Evolutionary conservation across 1,140 invertebrate species (phyloP), one percentile per base, ranked within the genome.

Genomic region (Scaptomyza montana): DNA sequence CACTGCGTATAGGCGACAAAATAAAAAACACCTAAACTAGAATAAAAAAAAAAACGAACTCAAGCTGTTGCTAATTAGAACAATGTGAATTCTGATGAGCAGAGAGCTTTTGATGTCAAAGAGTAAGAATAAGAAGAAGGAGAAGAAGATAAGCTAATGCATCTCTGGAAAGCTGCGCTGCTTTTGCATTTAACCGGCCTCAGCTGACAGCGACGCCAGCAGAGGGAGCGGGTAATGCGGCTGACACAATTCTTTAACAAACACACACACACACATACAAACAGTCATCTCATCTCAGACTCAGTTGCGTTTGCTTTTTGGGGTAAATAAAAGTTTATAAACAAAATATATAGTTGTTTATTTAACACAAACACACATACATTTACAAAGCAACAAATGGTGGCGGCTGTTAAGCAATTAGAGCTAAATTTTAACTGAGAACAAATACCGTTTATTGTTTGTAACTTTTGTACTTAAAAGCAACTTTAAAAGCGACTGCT

Each of bases 311-410:
- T 64, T 75, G 39, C 33, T 57, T 53, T 70, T 16, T 25, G 56
- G 13, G 16, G 46, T 59, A 57, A 76, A 79, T 79, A 73, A 62
- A 71, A 70, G 74, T 80, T 73, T 65, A 84, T 79, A 84, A 82
- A 82, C 80, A 82, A 82, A 82, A 84, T 84, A 82, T 72, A 46
- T 75, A 72, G 59, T 73, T 82, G 80, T 84, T 84, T 82, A 84
- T 69, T 81, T 80, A 74, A 78, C 66, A 69, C 54, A 64, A 16
- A 59, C 45, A 71, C 59, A 46, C 30, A 39, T 13, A 43, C 33
- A 28, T 43, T 30, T 28, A 3, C 43, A 13, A 7, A 53, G 53
- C 12, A 45, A 55, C 64, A 54, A 77, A 77, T 63, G 51, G 25
- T 28, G 51, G 21, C 64, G 50, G 62, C 69, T 68, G 57, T 59